Conservation (phyloP, 2,113 vertebrate species). For the Rhizomys pruinosus region DNA sequence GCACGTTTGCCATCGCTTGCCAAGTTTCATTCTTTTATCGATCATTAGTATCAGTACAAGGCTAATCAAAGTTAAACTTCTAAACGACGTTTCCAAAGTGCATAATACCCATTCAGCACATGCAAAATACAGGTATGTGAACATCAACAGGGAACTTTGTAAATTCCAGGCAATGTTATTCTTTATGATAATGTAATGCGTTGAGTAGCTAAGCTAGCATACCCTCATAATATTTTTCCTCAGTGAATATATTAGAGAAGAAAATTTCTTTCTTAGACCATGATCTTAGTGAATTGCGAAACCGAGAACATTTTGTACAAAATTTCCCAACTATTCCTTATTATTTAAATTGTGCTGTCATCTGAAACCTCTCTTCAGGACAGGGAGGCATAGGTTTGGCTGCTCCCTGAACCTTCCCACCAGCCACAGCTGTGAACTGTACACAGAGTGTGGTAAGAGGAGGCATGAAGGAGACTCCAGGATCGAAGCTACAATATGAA, state of each 20-base stretch:
- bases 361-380: not conserved
- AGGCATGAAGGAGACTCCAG: not conserved
- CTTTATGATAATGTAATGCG: not conserved
- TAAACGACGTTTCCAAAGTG: not conserved
- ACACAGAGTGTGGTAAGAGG: no score
- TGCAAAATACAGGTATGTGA: not conserved
- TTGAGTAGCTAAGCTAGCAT: not conserved
- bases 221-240: not conserved
- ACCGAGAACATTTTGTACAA: not conserved
- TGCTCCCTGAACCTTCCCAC: not conserved
- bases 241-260: not conserved
- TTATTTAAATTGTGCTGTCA: not conserved
- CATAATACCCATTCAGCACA: not conserved
- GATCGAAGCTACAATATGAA: not conserved
- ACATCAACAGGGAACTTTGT: not conserved
- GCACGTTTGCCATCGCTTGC: not conserved
- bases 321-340: not conserved
- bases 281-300: not conserved
- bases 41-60: not conserved
- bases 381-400: not conserved
- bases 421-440: not conserved
- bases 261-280: not conserved
- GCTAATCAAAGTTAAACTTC: not conserved
- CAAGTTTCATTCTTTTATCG: not conserved
- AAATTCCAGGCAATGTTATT: not conserved